phyloP scores from a whole-genome alignment of 2,113 vertebrate genomes.

The Hippocampus guttulatus region DNA sequence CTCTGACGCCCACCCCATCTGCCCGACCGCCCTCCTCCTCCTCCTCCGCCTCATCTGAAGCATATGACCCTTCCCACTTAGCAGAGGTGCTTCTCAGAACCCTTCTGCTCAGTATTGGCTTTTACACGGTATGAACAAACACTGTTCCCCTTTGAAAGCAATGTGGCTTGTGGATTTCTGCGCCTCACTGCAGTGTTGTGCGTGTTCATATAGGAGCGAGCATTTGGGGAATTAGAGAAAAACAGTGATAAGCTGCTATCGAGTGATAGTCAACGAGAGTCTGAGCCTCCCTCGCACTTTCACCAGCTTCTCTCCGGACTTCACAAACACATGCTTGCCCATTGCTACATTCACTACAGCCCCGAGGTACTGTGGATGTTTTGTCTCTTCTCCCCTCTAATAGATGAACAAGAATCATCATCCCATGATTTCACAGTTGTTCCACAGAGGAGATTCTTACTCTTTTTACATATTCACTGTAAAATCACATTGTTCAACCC shows the following conservation, averaged over 20 bases:
- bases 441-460: no score
- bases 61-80: conserved; percentile 70
- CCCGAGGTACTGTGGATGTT: conserved; percentile 51
- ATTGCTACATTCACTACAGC: conserved; percentile 70
- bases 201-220: conserved; percentile 66
- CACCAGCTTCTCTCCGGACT: conserved; percentile 76
- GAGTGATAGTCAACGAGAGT: conserved; percentile 61
- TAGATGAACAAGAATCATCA: neutral
- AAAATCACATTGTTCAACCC: no score
- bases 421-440: no score
- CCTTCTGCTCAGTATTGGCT: conserved; percentile 75
- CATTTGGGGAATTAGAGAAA: conserved; percentile 79
- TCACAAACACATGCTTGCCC: conserved; percentile 76
- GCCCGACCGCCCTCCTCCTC: conserved; percentile 48
- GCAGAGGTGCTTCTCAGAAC: conserved; percentile 78
- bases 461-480: no score
- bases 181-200: neutral
- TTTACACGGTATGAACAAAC: conserved; percentile 71
- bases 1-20: conserved; percentile 43
- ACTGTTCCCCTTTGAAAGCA: neutral
- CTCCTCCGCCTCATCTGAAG: conserved; percentile 48
- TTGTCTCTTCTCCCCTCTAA: neutral
- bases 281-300: conserved; percentile 74
- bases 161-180: neutral
- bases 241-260: conserved; percentile 77